Base-by-base conservation (phyloP, 2,888 invertebrate genomes). In the Drosophila koepferae region DNA sequence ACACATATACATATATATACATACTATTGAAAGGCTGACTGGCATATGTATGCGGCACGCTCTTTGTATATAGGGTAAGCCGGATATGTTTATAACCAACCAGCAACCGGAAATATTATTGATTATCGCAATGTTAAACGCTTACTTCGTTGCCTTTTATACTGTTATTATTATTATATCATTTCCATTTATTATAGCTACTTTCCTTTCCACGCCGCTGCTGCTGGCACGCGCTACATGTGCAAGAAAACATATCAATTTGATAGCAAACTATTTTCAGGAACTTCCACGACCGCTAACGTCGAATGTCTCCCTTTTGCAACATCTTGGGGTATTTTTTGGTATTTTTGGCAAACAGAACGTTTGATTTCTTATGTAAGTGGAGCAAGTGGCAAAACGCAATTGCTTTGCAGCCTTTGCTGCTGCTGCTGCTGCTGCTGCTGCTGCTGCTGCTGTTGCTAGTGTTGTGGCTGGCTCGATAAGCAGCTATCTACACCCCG, bases 281-380 rank as follows among this genome's bases (percentile, higher is more conserved):
- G 49, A 53, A 2, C n/a, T 46, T 23, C 20, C 46, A 1, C 23
- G 5, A 16, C 31, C 41, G 1, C 18, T 28, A 2, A 28, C 28
- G 14, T 16, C 40, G 40, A n/a, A n/a, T 7, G n/a, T 16, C n/a
- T 5, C 18, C 14, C 31, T 16, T 16, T 34, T 16, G 12, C 43
- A 20, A 14, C 31, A 3, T 51, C 23, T 34, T 44, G 2, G 43
- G 44, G 43, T 67, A 36, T 14, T 61, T 64, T 71, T 72, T 63
- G 66, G 60, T 80, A 87, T 84, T 82, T 87, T 87, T 82, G 89
- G 85, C 82, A 76, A 61, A 51, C 72, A 72, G 68, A 55, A 63
- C 76, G 67, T 69, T 79, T 76, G 70, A 74, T 77, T 80, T 75
- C 75, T 80, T 86, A 89, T 84, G 77, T 87, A 86, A 86, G 78